phyloP scores from a whole-genome alignment of 2,797 vertebrate species.

The Potorous gilbertii region DNA sequence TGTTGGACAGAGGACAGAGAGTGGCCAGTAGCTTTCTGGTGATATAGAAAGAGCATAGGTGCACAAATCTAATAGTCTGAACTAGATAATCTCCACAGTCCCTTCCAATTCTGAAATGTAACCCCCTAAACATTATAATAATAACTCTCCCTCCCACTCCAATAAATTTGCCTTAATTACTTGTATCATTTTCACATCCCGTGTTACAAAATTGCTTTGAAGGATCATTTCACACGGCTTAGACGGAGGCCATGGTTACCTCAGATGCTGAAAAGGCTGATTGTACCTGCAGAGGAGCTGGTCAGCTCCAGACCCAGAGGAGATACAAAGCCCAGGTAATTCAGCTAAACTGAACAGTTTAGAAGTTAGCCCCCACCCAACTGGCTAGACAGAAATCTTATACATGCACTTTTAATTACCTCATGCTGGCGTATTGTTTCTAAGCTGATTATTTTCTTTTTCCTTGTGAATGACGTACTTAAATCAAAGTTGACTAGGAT shows the following conservation, averaged over 20 bases:
- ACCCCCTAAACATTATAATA: not conserved
- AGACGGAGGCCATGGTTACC: not conserved
- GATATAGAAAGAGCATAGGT: not conserved
- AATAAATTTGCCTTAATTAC: not conserved
- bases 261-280: not conserved
- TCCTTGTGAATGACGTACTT: not conserved
- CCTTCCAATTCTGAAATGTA: not conserved
- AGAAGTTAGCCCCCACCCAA: not conserved
- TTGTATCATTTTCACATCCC: not conserved
- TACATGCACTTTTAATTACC: not conserved
- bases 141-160: not conserved
- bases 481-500: not conserved
- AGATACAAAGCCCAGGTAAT: not conserved
- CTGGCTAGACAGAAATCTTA: not conserved
- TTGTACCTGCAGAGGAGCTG: not conserved
- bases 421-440: not conserved
- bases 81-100: not conserved
- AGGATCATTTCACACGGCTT: not conserved
- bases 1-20: not conserved
- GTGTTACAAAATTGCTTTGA: not conserved
- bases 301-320: not conserved
- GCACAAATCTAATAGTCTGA: not conserved
- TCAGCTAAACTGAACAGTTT: not conserved
- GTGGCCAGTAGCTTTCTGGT: not conserved
- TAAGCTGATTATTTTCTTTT: not conserved